A percentile compares a stretch with the other conserved stretches of the same genome.
Conservation (phyloP, 1,140 invertebrate species). For the Hylyphantes graminicola region DNA sequence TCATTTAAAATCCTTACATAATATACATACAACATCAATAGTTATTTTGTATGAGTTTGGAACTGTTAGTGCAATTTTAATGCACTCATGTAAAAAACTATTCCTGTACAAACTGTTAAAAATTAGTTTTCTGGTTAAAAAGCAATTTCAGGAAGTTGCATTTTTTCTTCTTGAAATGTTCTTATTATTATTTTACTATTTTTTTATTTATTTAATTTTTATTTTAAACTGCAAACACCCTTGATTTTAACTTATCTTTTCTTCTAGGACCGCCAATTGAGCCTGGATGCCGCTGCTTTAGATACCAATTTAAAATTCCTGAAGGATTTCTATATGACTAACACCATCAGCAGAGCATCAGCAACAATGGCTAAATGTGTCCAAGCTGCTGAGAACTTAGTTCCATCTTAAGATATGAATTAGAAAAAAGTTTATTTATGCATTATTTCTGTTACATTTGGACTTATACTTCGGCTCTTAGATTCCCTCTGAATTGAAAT, state of each 20-base stretch:
- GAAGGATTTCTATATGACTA: constrained; percentile 98
- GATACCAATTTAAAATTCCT: constrained; percentile 83
- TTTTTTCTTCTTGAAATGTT: constrained; percentile 5
- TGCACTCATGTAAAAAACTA: too few species aligned
- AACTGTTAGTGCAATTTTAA: too few species aligned
- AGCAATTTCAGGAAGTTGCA: too few species aligned
- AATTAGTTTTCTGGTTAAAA: too few species aligned
- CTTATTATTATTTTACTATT: constrained; percentile 1
- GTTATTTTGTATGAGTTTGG: too few species aligned
- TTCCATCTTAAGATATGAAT: constrained; percentile 21
- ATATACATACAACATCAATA: too few species aligned
- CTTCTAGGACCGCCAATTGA: constrained; percentile 21
- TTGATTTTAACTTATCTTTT: neutral
- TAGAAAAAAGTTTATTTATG: constrained; percentile 31
- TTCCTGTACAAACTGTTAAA: too few species aligned
- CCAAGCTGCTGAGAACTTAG: constrained; percentile 76
- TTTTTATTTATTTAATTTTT: constrained; percentile 21
- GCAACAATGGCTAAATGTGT: constrained; percentile 99
- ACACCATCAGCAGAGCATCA: constrained; percentile 94
- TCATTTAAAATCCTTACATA: too few species aligned
- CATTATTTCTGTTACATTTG: constrained; percentile 9
- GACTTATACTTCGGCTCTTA: constrained; percentile 6
- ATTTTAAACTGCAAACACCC: neutral
- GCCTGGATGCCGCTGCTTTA: constrained; percentile 66
- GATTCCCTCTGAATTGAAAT: neutral